Conservation (phyloP, 2,888 invertebrate species). For the Oscheius sp. region DNA sequence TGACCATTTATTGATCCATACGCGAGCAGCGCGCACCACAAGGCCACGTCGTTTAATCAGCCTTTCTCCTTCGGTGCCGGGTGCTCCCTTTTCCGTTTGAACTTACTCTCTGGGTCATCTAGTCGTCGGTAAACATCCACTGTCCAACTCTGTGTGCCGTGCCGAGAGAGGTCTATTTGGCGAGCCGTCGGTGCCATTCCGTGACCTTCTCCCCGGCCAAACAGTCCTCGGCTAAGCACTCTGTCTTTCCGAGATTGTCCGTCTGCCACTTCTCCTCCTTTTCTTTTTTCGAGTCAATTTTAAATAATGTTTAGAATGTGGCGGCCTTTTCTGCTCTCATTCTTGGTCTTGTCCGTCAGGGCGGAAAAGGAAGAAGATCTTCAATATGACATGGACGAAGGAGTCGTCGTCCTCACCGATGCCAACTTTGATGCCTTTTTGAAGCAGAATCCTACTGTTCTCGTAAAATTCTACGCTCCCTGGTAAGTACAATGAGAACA, state of each 20-base stretch:
- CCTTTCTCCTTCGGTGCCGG: not conserved
- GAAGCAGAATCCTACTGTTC: conserved; percentile 74
- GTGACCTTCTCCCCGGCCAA: conserved; percentile 34
- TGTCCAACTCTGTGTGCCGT: conserved; percentile 27
- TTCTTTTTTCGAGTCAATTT: conserved; percentile 10
- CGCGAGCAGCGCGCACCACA: not conserved
- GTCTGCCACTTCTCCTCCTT: not conserved
- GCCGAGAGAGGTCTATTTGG: conserved; percentile 27
- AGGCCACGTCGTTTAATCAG: not conserved
- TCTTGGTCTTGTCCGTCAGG: conserved; percentile 19
- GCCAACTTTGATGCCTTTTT: conserved; percentile 72
- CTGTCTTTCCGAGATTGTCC: conserved; percentile 29
- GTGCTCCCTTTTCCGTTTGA: conserved; percentile 2
- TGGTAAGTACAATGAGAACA: conserved; percentile 74
- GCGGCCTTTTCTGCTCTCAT: conserved; percentile 29
- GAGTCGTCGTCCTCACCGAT: conserved; percentile 68
- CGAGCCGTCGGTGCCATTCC: conserved; percentile 41
- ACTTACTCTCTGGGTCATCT: conserved; percentile 29
- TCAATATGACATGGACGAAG: conserved; percentile 59
- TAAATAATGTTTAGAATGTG: conserved; percentile 17
- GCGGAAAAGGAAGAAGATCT: conserved; percentile 50
- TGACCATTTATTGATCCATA: conserved; percentile 1
- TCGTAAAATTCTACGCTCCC: conserved; percentile 79
- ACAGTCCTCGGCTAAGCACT: conserved; percentile 28
- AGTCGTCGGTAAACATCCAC: conserved; percentile 36